A percentile compares a stretch with the other conserved stretches of the same genome.
These are phyloP conservation scores for Tenthredo notha DNA, from an alignment of 2,888 invertebrate species.

Conservation along the genomic window DNA sequence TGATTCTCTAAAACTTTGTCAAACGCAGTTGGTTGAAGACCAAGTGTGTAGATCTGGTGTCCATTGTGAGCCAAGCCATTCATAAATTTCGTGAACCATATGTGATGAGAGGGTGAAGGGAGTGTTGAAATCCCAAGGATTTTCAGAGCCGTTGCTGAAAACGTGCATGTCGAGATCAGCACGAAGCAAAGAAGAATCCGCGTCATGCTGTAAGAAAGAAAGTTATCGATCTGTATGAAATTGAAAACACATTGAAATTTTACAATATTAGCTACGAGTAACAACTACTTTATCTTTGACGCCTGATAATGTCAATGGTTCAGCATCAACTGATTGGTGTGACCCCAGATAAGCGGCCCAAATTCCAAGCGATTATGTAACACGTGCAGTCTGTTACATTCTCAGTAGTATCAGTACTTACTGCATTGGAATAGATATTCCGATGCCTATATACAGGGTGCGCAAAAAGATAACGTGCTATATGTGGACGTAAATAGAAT, in stretches of 20 bases:
- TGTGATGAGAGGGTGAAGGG: constrained; percentile 8
- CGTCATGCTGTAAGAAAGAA: background rate
- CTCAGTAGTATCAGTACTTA: background rate
- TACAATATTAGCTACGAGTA: background rate
- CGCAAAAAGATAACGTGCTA: background rate
- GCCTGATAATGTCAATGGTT: background rate
- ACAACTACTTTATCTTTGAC: background rate
- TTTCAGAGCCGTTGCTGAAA: background rate
- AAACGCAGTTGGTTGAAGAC: constrained; percentile 15
- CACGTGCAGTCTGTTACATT: too few species aligned
- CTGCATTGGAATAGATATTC: background rate
- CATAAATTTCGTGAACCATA: constrained; percentile 13
- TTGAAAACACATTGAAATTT: background rate
- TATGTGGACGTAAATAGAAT: too few species aligned
- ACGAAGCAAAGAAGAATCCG: background rate
- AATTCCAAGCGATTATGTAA: background rate
- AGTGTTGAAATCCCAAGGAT: constrained; percentile 16
- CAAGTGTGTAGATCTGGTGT: constrained; percentile 8
- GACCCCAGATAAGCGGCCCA: background rate
- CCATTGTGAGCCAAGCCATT: constrained; percentile 25
- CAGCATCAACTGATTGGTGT: background rate
- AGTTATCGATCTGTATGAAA: background rate
- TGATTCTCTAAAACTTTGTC: background rate
- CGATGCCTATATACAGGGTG: background rate
- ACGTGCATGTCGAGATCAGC: background rate